Evolutionary conservation across 2,113 vertebrate species (phyloP).

Genomic region (Mugil cephalus): DNA sequence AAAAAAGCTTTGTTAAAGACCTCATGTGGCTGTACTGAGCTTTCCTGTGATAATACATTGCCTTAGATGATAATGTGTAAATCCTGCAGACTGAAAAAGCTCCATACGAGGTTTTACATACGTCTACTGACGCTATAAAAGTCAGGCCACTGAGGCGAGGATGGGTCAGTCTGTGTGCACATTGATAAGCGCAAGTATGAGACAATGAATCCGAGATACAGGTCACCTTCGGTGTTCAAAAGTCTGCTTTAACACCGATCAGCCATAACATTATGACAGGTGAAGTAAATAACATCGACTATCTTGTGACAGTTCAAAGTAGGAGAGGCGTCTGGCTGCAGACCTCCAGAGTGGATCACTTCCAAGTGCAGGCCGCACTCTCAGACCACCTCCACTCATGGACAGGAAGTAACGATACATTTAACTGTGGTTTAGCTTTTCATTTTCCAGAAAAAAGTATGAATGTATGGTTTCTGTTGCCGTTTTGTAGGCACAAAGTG

Average conservation of each 20-base stretch:
- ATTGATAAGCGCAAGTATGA: conserved; percentile 19
- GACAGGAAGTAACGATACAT: too few species aligned
- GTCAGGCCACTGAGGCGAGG: conserved; percentile 25
- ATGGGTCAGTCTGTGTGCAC: conserved; percentile 32
- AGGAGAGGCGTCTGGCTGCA: too few species aligned
- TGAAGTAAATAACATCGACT: too few species aligned
- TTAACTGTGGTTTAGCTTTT: too few species aligned
- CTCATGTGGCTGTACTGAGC: conserved; percentile 69
- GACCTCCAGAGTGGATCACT: too few species aligned
- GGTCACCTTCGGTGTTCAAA: conserved; percentile 15
- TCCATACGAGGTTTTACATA: conserved; percentile 61
- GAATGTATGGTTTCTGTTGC: too few species aligned
- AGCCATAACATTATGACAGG: too few species aligned
- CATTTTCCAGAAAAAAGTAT: too few species aligned
- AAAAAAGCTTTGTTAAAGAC: conserved; percentile 67
- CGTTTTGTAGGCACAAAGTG: too few species aligned
- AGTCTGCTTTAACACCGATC: conserved; percentile 25
- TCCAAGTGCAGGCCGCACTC: too few species aligned
- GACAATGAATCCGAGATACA: conserved; percentile 36
- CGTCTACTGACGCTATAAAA: conserved; percentile 39
- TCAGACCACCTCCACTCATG: too few species aligned
- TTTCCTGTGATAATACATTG: conserved; percentile 62
- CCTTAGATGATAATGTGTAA: conserved; percentile 37
- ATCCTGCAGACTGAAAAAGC: conserved; percentile 48
- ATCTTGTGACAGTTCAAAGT: too few species aligned